phyloP scores from a whole-genome alignment of 2,797 vertebrate genomes.

The Cottoperca gobio region DNA sequence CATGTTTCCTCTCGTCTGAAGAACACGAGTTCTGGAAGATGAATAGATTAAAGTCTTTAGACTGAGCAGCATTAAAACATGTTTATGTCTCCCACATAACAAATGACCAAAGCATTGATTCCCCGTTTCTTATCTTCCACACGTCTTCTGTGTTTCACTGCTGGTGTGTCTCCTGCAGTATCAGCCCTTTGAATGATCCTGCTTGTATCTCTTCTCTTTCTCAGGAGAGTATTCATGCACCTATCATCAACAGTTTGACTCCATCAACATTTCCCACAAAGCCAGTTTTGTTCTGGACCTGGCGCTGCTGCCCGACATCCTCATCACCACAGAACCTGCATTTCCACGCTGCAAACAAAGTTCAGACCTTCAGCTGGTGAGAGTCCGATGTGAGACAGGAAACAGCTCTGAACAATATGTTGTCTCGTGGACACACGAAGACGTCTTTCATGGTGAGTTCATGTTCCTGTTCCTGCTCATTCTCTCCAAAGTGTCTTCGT shows the following conservation, averaged over 20 bases:
- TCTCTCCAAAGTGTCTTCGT: not conserved
- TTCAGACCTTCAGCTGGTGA: rapidly evolving
- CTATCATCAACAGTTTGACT: rapidly evolving
- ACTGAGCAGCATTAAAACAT: too few species aligned
- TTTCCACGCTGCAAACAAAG: slow-evolving; percentile 48
- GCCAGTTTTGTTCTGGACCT: slow-evolving; percentile 65
- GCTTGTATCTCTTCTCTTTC: too few species aligned
- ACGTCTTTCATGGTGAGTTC: rapidly evolving
- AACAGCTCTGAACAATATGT: slow-evolving; percentile 27
- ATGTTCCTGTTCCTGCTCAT: not conserved
- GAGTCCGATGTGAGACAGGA: slow-evolving; percentile 19
- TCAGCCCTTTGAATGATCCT: too few species aligned
- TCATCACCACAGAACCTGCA: not conserved
- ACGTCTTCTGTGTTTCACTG: too few species aligned
- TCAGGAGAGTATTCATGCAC: slow-evolving; percentile 76
- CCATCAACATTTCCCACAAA: slow-evolving; percentile 26
- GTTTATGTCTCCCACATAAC: too few species aligned
- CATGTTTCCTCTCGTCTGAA: too few species aligned
- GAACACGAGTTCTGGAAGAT: too few species aligned
- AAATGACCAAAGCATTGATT: too few species aligned
- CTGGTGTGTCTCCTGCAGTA: too few species aligned
- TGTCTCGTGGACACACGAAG: rapidly evolving
- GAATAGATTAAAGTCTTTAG: too few species aligned
- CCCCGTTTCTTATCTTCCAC: too few species aligned
- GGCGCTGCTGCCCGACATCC: slow-evolving; percentile 63